Conservation (phyloP, 2,888 invertebrate species). For the Habrosyne pyritoides region DNA sequence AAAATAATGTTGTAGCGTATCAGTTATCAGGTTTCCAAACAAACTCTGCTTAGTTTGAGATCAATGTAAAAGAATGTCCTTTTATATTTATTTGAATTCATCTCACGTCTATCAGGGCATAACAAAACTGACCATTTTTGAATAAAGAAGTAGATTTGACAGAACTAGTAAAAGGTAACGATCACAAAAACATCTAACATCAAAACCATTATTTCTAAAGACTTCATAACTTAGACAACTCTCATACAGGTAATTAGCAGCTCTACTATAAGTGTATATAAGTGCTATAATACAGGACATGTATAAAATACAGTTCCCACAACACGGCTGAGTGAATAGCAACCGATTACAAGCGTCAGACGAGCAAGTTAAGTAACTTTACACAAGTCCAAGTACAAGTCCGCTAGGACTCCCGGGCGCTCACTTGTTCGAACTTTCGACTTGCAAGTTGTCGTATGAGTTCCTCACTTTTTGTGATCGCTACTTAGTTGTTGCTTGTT, state of each 20-base stretch:
- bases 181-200: too few species aligned
- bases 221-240: too few species aligned
- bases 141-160: too few species aligned
- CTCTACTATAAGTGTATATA: neutral
- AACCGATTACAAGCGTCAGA: neutral
- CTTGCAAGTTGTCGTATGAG: slow-evolving; percentile 26
- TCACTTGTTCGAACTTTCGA: slow-evolving; percentile 30
- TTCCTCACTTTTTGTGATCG: slow-evolving; percentile 32
- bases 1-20: too few species aligned
- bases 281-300: neutral
- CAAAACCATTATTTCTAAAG: too few species aligned
- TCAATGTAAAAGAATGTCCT: too few species aligned
- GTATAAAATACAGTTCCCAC: neutral
- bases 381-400: neutral
- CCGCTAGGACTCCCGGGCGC: slow-evolving; percentile 26
- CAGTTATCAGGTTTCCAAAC: too few species aligned
- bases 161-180: too few species aligned
- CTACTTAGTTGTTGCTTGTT: slow-evolving; percentile 22
- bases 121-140: too few species aligned
- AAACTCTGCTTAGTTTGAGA: too few species aligned
- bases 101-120: too few species aligned
- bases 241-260: neutral
- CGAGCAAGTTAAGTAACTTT: neutral
- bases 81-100: too few species aligned
- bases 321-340: neutral